These are phyloP conservation scores for Chaetorhynchus papuensis DNA, from an alignment of 2,113 vertebrate genomes.

Conservation along the genomic window DNA sequence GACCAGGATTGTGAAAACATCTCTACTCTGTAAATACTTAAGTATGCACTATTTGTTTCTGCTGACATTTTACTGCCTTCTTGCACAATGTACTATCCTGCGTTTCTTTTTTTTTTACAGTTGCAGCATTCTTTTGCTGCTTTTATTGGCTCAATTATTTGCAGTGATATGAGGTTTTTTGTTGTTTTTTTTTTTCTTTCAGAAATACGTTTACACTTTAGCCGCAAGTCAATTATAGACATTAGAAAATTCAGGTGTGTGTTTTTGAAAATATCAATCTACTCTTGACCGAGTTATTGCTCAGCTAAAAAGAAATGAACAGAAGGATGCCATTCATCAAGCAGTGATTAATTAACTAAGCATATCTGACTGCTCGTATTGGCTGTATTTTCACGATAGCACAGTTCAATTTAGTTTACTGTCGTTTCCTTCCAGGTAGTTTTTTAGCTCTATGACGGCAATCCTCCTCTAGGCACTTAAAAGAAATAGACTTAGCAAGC, in stretches of 20 bases:
- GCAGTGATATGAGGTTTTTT: neutral
- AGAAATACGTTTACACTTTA: neutral
- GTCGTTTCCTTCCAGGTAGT: neutral
- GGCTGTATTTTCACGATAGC: neutral
- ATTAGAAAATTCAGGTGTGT: neutral
- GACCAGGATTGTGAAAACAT: neutral
- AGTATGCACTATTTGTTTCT: neutral
- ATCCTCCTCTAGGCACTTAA: neutral
- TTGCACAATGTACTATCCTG: neutral
- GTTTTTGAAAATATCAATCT: neutral
- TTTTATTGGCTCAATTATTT: neutral
- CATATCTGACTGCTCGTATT: neutral
- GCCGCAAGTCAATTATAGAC: neutral
- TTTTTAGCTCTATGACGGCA: neutral
- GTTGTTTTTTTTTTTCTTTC: neutral
- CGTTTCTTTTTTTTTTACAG: neutral
- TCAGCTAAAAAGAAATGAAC: neutral
- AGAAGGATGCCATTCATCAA: neutral
- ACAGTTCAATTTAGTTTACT: neutral
- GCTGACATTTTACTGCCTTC: neutral
- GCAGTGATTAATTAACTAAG: neutral
- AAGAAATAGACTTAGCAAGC: conserved; percentile 1
- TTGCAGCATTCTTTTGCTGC: neutral
- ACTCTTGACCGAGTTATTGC: neutral
- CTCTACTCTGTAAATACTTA: neutral